These are phyloP conservation scores for Cephalopholis sonnerati DNA, from an alignment of 2,113 vertebrate species.

Conservation along the genomic window DNA sequence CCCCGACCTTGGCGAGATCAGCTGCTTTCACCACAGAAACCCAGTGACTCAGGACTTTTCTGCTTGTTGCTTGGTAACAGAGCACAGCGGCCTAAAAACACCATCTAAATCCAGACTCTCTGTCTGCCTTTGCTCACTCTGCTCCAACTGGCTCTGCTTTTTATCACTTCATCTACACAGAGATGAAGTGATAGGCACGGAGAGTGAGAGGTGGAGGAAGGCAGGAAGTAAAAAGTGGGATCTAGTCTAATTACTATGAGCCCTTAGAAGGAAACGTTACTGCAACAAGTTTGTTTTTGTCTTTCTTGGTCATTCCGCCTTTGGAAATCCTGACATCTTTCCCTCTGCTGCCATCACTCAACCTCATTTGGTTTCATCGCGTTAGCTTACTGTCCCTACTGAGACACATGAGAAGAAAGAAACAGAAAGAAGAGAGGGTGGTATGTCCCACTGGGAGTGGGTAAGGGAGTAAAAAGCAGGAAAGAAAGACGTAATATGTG, in stretches of 20 bases:
- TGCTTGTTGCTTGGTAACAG: conserved; percentile 74
- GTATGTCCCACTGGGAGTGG: conserved; percentile 41
- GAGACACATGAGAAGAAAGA: conserved; percentile 39
- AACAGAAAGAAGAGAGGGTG: conserved; percentile 32
- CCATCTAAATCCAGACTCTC: conserved; percentile 48
- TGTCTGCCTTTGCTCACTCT: conserved; percentile 18
- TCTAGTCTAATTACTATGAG: conserved; percentile 30
- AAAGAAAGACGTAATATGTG: conserved; percentile 37
- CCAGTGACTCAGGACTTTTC: conserved; percentile 70
- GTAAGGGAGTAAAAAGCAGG: conserved; percentile 30
- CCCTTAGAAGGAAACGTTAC: conserved; percentile 19
- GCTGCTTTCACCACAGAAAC: conserved; percentile 49
- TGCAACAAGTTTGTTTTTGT: conserved; percentile 25
- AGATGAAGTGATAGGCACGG: conserved; percentile 26
- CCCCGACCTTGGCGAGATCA: conserved; percentile 55
- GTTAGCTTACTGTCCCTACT: conserved; percentile 51
- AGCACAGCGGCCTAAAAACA: conserved; percentile 42
- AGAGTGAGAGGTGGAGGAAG: background rate
- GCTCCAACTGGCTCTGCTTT: conserved; percentile 29
- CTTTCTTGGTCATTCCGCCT: conserved; percentile 12
- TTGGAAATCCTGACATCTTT: conserved; percentile 27
- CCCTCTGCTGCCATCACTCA: conserved; percentile 27
- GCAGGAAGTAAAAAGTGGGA: background rate
- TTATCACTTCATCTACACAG: conserved; percentile 48
- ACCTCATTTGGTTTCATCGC: conserved; percentile 52